Percentiles rank a stretch among this genome's conserved stretches.
These are phyloP conservation scores for Microtus ochrogaster DNA, from an alignment of 2,113 vertebrate species.

Conservation along the genomic window DNA sequence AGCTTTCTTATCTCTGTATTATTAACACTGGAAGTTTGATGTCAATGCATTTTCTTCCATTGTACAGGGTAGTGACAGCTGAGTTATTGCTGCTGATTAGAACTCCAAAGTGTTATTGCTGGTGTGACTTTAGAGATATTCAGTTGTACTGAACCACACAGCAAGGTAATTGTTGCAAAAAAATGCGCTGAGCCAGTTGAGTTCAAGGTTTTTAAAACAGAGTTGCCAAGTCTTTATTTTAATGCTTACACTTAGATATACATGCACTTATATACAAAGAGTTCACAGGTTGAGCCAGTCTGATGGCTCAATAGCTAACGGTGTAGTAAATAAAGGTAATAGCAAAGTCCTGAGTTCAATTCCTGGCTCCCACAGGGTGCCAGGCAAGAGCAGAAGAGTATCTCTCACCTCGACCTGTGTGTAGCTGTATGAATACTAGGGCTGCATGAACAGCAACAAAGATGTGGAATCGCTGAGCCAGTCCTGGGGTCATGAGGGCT, in stretches of 20 bases:
- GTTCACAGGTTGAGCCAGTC: neutral
- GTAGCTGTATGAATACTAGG: neutral
- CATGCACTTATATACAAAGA: conserved; percentile 12
- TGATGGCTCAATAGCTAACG: neutral
- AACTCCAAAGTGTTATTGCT: neutral
- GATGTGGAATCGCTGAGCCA: too few relatives aligned
- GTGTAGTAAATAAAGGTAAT: too few relatives aligned
- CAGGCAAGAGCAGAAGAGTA: neutral
- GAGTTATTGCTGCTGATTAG: neutral
- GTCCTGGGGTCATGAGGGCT: neutral
- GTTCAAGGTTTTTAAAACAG: neutral
- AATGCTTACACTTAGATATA: neutral
- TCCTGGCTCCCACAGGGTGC: neutral
- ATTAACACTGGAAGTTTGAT: conserved; percentile 4
- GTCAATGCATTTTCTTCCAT: neutral
- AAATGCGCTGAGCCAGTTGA: neutral
- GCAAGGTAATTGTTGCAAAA: neutral
- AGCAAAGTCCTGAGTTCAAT: neutral
- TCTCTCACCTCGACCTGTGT: neutral
- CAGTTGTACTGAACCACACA: neutral
- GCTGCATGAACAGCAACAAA: neutral
- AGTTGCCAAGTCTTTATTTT: neutral
- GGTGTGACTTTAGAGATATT: neutral
- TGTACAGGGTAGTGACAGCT: neutral
- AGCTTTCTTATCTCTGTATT: neutral